Conservation (phyloP, 2,797 vertebrate genomes). For the Intellagama lesueurii region DNA sequence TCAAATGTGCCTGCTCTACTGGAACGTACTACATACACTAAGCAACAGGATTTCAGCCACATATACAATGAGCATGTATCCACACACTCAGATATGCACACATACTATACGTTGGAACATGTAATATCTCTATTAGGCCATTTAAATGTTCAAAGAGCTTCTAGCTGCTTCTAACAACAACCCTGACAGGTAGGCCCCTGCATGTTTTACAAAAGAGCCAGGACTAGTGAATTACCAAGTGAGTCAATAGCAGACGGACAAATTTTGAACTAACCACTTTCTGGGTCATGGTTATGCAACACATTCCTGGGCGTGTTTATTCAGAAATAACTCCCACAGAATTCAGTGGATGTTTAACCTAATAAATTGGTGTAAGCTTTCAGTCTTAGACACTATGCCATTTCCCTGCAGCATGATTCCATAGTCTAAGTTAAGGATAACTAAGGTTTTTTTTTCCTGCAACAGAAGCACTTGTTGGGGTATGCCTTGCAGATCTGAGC, state of each 20-base stretch:
- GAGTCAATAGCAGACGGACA: background rate
- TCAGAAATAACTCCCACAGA: background rate
- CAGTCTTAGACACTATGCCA: background rate
- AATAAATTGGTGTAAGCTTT: too few species aligned
- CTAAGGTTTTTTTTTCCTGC: background rate
- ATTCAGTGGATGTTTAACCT: background rate
- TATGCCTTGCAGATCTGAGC: background rate
- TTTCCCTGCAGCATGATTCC: background rate
- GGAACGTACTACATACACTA: too few species aligned
- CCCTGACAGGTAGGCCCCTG: background rate
- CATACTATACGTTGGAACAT: too few species aligned
- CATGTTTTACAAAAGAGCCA: background rate
- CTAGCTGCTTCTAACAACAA: background rate
- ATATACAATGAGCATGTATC: too few species aligned
- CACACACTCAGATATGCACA: too few species aligned
- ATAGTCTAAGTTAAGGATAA: background rate
- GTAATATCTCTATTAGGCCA: background rate
- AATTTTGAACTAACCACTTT: background rate
- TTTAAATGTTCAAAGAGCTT: background rate
- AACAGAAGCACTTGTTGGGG: background rate
- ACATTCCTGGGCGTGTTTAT: background rate
- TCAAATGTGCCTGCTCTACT: too few species aligned
- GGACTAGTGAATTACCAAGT: background rate
- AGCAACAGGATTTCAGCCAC: too few species aligned
- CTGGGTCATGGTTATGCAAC: background rate